These are phyloP conservation scores for Drosophila testacea DNA, from an alignment of 2,888 invertebrate genomes.

Conservation along the genomic window DNA sequence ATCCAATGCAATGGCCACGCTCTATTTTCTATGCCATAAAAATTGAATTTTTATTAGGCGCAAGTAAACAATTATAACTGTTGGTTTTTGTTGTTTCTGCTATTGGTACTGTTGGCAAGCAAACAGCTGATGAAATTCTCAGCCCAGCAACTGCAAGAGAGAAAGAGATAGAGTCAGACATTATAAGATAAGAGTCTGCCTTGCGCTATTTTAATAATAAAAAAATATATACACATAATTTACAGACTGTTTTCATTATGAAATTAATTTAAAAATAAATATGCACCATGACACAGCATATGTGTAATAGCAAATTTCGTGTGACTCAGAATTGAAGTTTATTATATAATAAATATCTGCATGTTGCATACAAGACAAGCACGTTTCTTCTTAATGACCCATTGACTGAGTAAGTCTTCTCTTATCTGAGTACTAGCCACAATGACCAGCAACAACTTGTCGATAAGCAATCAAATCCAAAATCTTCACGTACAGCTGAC, in stretches of 20 bases:
- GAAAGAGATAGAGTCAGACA: slow-evolving; percentile 38
- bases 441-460: slow-evolving; percentile 37
- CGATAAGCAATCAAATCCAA: slow-evolving; percentile 33
- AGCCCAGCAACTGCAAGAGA: slow-evolving; percentile 47
- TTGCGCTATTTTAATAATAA: slow-evolving; percentile 49
- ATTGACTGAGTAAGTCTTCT: slow-evolving; percentile 30
- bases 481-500: slow-evolving; percentile 8
- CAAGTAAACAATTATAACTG: slow-evolving; percentile 40
- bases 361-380: slow-evolving; percentile 23
- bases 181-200: slow-evolving; percentile 62
- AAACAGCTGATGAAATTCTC: slow-evolving; percentile 74
- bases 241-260: slow-evolving; percentile 64
- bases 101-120: slow-evolving; percentile 19
- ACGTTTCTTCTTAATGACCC: slow-evolving; percentile 35
- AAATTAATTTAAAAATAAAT: slow-evolving; percentile 76
- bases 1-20: slow-evolving; percentile 63
- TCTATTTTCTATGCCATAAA: slow-evolving; percentile 75
- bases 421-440: slow-evolving; percentile 46
- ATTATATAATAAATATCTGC: slow-evolving; percentile 42
- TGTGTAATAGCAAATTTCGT: slow-evolving; percentile 2
- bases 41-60: slow-evolving; percentile 72
- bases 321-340: slow-evolving; percentile 41
- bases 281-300: slow-evolving; percentile 62
- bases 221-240: slow-evolving; percentile 21
- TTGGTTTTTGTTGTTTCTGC: slow-evolving; percentile 8